A percentile compares a stretch with the other conserved stretches of the same genome.
These are phyloP conservation scores for Coturnix japonica DNA, from an alignment of 2,113 vertebrate genomes.

Conservation along the genomic window DNA sequence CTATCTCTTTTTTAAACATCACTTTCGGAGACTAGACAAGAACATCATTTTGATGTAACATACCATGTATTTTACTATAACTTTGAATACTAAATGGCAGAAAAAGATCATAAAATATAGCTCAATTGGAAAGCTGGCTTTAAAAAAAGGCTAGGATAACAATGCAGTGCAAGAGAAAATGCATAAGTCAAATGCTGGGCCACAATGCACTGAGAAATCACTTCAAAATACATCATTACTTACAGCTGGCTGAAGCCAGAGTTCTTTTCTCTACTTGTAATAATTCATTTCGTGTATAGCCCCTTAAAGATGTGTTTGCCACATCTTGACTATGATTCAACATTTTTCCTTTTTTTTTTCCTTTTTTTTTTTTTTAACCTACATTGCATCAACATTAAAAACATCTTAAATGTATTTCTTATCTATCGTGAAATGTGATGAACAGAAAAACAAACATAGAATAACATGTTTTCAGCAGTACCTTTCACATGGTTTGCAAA, in stretches of 20 bases:
- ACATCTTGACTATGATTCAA: background rate
- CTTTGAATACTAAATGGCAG: background rate
- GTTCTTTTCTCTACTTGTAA: background rate
- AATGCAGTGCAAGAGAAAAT: background rate
- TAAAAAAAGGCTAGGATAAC: background rate
- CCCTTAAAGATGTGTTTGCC: background rate
- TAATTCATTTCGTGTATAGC: background rate
- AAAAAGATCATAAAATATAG: background rate
- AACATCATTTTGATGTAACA: constrained; percentile 8
- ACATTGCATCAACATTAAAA: background rate
- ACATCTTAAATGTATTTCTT: background rate
- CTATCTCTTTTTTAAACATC: background rate
- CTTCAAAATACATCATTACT: background rate
- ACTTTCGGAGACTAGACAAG: background rate
- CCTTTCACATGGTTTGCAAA: background rate
- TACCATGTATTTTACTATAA: background rate
- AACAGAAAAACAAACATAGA: background rate
- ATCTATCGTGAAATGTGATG: accelerated
- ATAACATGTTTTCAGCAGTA: background rate
- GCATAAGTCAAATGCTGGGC: accelerated
- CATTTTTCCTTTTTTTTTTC: background rate
- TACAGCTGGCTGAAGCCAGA: background rate
- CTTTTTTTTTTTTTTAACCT: background rate
- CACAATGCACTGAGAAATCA: background rate
- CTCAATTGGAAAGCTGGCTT: background rate